A percentile compares a stretch with the other conserved stretches of the same genome.
Conservation (phyloP, 1,140 invertebrate species). For the Halyomorpha halys region DNA sequence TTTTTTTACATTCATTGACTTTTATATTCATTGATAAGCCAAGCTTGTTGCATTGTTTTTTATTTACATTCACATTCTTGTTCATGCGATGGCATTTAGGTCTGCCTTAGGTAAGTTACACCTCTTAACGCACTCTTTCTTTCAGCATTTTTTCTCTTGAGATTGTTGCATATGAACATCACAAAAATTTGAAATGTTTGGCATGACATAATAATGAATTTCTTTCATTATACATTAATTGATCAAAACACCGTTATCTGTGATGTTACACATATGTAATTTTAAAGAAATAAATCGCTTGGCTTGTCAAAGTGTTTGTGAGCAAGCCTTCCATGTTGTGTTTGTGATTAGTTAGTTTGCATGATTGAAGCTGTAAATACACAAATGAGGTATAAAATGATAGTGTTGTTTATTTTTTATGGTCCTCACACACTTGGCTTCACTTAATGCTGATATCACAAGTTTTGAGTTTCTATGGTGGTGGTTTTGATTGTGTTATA, state of each 20-base stretch:
- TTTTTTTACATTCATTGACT: too few relatives aligned
- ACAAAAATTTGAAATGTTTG: too few relatives aligned
- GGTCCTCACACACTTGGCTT: too few relatives aligned
- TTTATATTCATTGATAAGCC: conserved; percentile 18
- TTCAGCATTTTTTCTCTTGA: neutral
- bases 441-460: too few relatives aligned
- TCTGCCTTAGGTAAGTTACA: conserved; percentile 26
- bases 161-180: too few relatives aligned
- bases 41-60: conserved; percentile 15
- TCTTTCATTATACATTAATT: too few relatives aligned
- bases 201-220: too few relatives aligned
- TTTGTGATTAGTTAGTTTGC: too few relatives aligned
- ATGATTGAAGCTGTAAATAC: neutral
- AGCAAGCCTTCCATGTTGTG: neutral
- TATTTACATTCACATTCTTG: conserved; percentile 10
- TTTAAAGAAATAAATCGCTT: neutral
- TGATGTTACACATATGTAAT: too few relatives aligned
- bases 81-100: conserved; percentile 16
- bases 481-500: too few relatives aligned
- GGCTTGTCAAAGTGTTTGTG: conserved; percentile 10
- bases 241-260: too few relatives aligned
- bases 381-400: neutral
- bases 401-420: neutral
- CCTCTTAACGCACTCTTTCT: conserved; percentile 5
- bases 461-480: too few relatives aligned